Evolutionary conservation across 2,888 invertebrate species (phyloP).

Genomic region (Eupithecia pulchellata): DNA sequence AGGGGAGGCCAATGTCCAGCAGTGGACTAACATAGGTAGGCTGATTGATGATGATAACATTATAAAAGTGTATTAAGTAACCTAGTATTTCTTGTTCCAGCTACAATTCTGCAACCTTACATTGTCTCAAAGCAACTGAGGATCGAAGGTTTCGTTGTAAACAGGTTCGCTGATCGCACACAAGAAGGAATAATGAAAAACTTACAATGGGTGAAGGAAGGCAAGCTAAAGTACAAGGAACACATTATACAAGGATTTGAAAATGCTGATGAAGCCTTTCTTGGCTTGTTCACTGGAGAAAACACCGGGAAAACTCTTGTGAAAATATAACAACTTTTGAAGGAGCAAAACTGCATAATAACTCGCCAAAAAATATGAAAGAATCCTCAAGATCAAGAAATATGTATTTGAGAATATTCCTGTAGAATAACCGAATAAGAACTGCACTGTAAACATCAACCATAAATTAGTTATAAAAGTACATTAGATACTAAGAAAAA

Average conservation of each 20-base stretch:
- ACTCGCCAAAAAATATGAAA: no score
- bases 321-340: no score
- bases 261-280: slow-evolving; percentile 87
- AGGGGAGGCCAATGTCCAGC: no score
- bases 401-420: no score
- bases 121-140: slow-evolving; percentile 85
- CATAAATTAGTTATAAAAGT: no score
- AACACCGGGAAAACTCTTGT: slow-evolving; percentile 89
- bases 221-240: slow-evolving; percentile 88
- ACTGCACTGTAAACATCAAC: no score
- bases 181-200: slow-evolving; percentile 86
- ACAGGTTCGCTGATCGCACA: slow-evolving; percentile 82
- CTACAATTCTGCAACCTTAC: slow-evolving; percentile 77
- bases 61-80: neutral
- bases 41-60: no score
- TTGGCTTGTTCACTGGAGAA: slow-evolving; percentile 85
- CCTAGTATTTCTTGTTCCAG: slow-evolving; percentile 53
- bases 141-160: slow-evolving; percentile 87
- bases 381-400: no score
- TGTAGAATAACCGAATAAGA: no score
- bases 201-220: slow-evolving; percentile 86
- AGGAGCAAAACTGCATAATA: no score
- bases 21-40: no score
- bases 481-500: no score
- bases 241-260: slow-evolving; percentile 88